These are phyloP conservation scores for Microcebus murinus DNA, from an alignment of 2,113 vertebrate species.

Conservation along the genomic window DNA sequence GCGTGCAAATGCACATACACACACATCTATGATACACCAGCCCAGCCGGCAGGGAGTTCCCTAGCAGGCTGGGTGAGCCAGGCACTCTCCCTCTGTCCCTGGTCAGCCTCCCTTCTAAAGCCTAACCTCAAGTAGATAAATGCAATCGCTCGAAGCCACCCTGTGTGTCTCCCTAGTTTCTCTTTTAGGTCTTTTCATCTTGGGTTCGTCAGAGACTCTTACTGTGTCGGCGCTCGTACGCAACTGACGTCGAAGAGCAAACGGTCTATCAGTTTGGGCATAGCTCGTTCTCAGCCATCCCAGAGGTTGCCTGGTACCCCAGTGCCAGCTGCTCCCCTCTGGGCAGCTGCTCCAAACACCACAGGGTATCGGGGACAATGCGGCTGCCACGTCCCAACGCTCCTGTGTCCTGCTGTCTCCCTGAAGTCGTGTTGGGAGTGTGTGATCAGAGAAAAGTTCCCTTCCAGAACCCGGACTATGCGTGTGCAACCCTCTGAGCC, in stretches of 20 bases:
- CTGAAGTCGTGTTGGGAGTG: not conserved
- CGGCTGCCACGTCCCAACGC: not conserved
- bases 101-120: not conserved
- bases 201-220: not conserved
- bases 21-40: not conserved
- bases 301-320: not conserved
- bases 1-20: not conserved
- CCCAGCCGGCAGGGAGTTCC: not conserved
- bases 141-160: not conserved
- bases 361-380: too few relatives aligned
- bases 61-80: not conserved
- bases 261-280: not conserved
- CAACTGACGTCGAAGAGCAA: not conserved
- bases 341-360: not conserved
- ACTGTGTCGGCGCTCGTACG: rapidly evolving
- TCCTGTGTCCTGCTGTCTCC: not conserved
- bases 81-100: not conserved
- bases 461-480: not conserved
- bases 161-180: not conserved
- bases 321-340: not conserved
- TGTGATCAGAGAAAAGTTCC: not conserved
- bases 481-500: not conserved
- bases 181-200: not conserved
- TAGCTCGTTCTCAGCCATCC: not conserved
- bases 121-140: not conserved